These are phyloP conservation scores for human DNA, from an alignment of 2,113 vertebrate species.

Conservation along the genomic window GRCh38 chr13:39809501-39810000, in stretches of 20 bases:
- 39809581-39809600: background rate
- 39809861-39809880: too few species aligned
- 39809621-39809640: background rate
- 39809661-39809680: too few species aligned
- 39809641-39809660: background rate
- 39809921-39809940: background rate
- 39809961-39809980: background rate
- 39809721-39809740: background rate
- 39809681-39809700: background rate
- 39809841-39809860: fast-evolving
- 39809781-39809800: background rate
- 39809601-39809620: background rate
- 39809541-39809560: background rate
- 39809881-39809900: background rate
- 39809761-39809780: background rate
- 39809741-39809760: background rate
- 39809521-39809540: background rate
- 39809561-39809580: background rate
- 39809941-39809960: background rate
- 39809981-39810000: background rate
- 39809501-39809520: background rate
- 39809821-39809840: background rate
- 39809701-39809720: background rate
- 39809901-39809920: background rate
- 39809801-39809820: background rate